Base-by-base conservation (phyloP, 2,113 vertebrate species). In the Sterrhoptilus dennistouni region DNA sequence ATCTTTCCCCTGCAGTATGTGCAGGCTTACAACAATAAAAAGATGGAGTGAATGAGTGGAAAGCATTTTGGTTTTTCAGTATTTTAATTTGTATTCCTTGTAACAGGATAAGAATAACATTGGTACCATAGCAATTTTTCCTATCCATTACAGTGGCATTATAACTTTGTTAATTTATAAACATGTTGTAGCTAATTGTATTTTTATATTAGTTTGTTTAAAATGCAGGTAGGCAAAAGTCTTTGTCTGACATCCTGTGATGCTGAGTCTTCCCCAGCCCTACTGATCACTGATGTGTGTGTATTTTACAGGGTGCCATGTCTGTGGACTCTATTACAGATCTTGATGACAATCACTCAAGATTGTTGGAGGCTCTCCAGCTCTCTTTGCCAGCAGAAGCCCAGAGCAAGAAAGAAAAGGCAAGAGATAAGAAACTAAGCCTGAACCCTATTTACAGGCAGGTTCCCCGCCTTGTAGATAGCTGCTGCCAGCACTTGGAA, bases 271-370 rank as follows among this genome's bases (percentile, higher is more conserved):
- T 36, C 40, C 79, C 50, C 60, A 28, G 74, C 64, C 28, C 3
- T 44, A 3, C 69, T 90, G 66, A 90, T 86, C 20, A 25, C 70
- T 87, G 74, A 0, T 3, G 10, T 95, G 68, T 96, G 63, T 96
- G 52, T 93, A 9, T 96, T 79, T 97, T 96, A 40, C 98, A 99
- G 99, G 99, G 99, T 0, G 99, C 99, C 2, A 99, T 99, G 98
- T 99, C 99, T 80, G 99, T 99, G 98, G 99, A 99, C 97, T 99
- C 99, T 87, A 99, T 99, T 97, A 99, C 99, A 23, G 99, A 99
- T 97, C 98, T 99, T 91, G 99, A 99, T 92, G 99, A 99, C 97
- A 99, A 98, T 98, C 99, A 99, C 87, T 99, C 99, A 86, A 98
- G 99, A 93, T 97, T 99, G 56, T 97, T 99, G 93, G 99, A 99